A percentile compares a stretch with the other conserved stretches of the same genome.
These are phyloP conservation scores for Cosmopolites sordidus DNA, from an alignment of 2,888 invertebrate species.

Conservation along the genomic window DNA sequence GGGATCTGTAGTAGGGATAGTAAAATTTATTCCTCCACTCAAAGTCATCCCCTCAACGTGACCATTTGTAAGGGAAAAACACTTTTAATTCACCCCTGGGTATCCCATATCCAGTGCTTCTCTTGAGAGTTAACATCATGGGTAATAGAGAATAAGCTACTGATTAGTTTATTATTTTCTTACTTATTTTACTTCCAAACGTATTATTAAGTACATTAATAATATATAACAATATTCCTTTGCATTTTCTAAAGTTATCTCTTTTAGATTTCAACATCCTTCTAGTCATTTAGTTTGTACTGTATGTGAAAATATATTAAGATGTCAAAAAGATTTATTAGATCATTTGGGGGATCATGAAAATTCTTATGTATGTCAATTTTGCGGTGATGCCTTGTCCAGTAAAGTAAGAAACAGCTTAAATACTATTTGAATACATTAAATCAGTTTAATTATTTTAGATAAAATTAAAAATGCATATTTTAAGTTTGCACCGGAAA, in stretches of 20 bases:
- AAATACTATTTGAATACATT: background rate
- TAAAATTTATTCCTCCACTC: no score
- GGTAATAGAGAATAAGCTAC: no score
- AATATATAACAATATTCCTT: no score
- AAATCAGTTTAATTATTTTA: slow-evolving; percentile 2
- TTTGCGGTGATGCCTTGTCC: slow-evolving; percentile 55
- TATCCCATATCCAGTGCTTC: no score
- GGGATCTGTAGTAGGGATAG: no score
- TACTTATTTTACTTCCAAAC: background rate
- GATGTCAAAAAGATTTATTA: slow-evolving; percentile 52
- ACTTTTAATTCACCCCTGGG: no score
- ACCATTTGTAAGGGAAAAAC: no score
- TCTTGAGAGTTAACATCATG: no score
- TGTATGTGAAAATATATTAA: slow-evolving; percentile 52
- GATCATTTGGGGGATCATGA: slow-evolving; percentile 54
- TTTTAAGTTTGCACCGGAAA: slow-evolving; percentile 54
- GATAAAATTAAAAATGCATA: slow-evolving; percentile 57
- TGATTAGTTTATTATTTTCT: background rate
- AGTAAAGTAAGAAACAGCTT: slow-evolving; percentile 43
- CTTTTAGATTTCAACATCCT: slow-evolving; percentile 52
- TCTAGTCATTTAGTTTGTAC: slow-evolving; percentile 53
- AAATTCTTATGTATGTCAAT: slow-evolving; percentile 54
- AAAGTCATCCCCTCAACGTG: no score
- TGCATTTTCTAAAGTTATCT: no score
- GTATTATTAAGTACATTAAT: no score